Evolutionary conservation across 1,140 invertebrate species (phyloP), one percentile per base, ranked within the genome.

Genomic region (Papilio glaucus): DNA sequence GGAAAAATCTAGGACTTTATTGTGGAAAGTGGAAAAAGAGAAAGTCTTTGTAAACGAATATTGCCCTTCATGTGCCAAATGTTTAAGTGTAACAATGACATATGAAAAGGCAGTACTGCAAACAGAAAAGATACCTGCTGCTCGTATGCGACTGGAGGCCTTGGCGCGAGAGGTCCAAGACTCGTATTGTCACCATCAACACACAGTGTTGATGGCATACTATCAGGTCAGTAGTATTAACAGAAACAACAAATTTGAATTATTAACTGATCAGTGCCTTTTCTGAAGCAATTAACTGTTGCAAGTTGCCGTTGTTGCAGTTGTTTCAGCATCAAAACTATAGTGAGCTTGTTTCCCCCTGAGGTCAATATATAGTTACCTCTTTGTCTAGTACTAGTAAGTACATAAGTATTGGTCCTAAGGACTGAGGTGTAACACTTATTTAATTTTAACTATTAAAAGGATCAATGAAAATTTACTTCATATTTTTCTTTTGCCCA

Each of bases 141-240:
- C 89, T 13, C 80, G 76, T 39, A 65, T 91, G 79, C 76, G 75
- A 29, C 53, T 92, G 24, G 85, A 90, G 33, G 72, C 74, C 1
- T 39, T 92, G 13, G 63, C 87, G 21, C 73, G 79, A 42, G 85
- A 90, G 62, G 78, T 89, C 1, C 84, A 88, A 65, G 87, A 90
- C 8, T 86, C 86, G 0, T 92, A 89, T 73, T 92, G 90, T 71
- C 85, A 89, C 76, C 81, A 91, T 71, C 87, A 89, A 53, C 86
- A 91, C 76, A 79, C 80, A 7, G 87, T 87, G 9, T 67, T 91
- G 37, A 77, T 89, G 49, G 80, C 90, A 37, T 79, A 87, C 76
- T 88, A 73, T 81, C 85, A 90, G 83, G 90, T 91, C 67, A 74
- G 73, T 74, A 68, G 41, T 62, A 70, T 67, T 68, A 15, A 39